phyloP scores from a whole-genome alignment of 2,113 vertebrate genomes.

The Diphyllodes magnificus region DNA sequence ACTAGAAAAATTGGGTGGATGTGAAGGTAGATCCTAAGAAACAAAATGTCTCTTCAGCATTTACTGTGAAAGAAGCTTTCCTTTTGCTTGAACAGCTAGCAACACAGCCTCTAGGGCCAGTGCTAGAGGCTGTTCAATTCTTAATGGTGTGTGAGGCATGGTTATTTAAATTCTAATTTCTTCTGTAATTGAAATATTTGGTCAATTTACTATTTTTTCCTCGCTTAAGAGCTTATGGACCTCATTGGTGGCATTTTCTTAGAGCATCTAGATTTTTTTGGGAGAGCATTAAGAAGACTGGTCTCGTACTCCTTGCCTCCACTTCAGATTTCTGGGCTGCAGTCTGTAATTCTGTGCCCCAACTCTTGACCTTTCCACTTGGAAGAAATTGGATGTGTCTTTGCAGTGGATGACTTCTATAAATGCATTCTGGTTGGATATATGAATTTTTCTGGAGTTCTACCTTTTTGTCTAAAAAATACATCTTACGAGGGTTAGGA shows the following conservation, averaged over 20 bases:
- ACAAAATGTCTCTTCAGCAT: not conserved
- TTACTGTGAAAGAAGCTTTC: not conserved
- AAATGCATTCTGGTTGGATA: not conserved
- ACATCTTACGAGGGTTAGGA: fast-evolving
- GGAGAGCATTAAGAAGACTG: not conserved
- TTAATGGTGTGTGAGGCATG: not conserved
- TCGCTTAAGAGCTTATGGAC: not conserved
- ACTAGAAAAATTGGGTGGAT: not conserved
- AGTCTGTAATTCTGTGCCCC: not conserved
- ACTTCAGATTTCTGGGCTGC: not conserved
- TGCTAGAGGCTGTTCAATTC: not conserved
- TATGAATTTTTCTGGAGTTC: not conserved
- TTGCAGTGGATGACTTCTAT: not conserved
- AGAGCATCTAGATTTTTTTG: not conserved
- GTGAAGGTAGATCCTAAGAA: not conserved
- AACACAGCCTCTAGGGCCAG: not conserved
- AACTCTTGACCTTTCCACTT: not conserved
- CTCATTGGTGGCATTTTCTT: not conserved
- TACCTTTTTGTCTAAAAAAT: not conserved
- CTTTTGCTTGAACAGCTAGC: not conserved
- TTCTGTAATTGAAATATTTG: not conserved
- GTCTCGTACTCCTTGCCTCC: not conserved
- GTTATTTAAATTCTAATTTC: not conserved
- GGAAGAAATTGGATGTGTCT: not conserved
- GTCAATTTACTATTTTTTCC: not conserved